Percentiles rank a stretch among this genome's conserved stretches.
Evolutionary conservation across 2,113 vertebrate species (phyloP).

Genomic region (Daboia siamensis): DNA sequence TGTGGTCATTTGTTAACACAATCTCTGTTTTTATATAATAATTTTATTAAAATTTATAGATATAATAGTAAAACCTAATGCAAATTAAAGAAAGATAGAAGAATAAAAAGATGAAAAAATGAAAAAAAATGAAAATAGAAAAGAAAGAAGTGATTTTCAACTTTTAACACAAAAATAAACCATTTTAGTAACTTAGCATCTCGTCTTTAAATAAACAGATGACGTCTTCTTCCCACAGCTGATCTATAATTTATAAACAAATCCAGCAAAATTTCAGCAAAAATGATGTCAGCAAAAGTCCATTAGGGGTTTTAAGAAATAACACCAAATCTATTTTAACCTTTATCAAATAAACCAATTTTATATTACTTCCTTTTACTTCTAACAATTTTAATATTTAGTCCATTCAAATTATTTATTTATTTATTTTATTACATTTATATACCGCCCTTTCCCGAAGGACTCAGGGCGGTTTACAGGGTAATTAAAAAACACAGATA

Average conservation of each 20-base stretch:
- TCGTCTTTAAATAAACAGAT: neutral
- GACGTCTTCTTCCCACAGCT: neutral
- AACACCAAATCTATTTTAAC: neutral
- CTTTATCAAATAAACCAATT: neutral
- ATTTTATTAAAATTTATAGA: neutral
- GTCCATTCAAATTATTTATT: neutral
- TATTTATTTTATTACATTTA: no score
- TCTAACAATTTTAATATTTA: neutral
- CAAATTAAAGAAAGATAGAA: neutral
- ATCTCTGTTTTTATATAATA: neutral
- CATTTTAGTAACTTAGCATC: neutral
- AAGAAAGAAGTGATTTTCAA: neutral
- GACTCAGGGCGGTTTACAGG: no score
- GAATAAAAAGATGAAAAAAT: neutral
- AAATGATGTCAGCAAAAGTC: neutral
- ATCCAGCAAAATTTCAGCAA: neutral
- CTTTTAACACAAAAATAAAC: neutral
- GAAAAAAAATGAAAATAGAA: neutral
- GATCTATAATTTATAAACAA: neutral
- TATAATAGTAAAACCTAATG: neutral
- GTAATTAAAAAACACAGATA: no score
- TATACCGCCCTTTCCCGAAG: no score
- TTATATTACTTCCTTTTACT: neutral
- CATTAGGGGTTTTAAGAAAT: neutral
- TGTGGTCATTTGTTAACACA: neutral